A percentile compares a stretch with the other conserved stretches of the same genome.
Evolutionary conservation across 2,888 invertebrate species (phyloP).

Genomic region (Sarcophaga caerulescens): DNA sequence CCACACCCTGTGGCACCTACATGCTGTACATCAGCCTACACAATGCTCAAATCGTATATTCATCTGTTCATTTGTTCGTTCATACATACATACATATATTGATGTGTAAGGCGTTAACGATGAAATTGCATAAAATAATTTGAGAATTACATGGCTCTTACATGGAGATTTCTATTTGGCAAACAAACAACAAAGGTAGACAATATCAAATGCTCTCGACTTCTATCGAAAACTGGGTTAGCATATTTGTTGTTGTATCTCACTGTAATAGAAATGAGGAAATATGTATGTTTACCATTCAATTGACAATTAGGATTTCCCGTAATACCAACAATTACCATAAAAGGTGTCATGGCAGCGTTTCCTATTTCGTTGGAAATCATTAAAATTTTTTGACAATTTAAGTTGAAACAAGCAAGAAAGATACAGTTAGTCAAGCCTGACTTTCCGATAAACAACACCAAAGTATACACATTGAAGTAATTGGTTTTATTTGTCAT

Average conservation of each 20-base stretch:
- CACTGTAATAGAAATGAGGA: neutral
- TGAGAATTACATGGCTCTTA: neutral
- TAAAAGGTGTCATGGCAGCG: too few species aligned
- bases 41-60: neutral
- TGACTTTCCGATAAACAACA: neutral
- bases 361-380: too few species aligned
- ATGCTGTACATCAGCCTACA: neutral
- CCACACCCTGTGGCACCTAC: neutral
- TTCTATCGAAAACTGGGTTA: neutral
- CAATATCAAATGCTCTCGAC: neutral
- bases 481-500: too few species aligned
- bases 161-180: neutral
- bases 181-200: neutral
- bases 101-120: neutral
- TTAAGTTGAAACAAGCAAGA: too few species aligned
- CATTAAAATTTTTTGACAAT: too few species aligned
- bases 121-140: slow-evolving; percentile 16
- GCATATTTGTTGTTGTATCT: neutral
- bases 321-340: neutral
- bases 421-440: neutral
- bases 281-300: neutral
- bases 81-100: too few species aligned
- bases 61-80: neutral
- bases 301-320: neutral
- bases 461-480: neutral